A percentile compares a stretch with the other conserved stretches of the same genome.
phyloP scores from a whole-genome alignment of 1,140 invertebrate species.

The Varroa destructor region DNA sequence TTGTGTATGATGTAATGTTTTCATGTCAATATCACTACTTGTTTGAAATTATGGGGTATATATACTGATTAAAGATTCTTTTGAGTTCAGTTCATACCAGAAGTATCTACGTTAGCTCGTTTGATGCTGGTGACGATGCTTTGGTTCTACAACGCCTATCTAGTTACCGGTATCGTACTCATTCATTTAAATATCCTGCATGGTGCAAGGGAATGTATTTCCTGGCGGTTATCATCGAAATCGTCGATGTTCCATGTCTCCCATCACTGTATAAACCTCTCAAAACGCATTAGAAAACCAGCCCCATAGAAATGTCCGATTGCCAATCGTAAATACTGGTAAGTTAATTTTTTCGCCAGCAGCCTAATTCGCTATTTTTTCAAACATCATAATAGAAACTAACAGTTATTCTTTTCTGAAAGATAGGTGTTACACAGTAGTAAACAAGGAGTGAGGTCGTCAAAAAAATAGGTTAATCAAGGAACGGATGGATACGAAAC shows the following conservation, averaged over 20 bases:
- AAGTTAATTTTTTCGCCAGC: conserved; percentile 13
- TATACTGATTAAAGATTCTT: no score
- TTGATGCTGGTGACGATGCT: conserved; percentile 18
- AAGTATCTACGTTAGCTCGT: no score
- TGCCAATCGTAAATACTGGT: neutral
- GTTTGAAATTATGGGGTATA: no score
- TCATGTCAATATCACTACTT: no score
- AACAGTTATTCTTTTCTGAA: no score
- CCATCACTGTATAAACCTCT: neutral
- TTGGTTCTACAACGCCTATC: conserved; percentile 36
- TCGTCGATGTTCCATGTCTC: conserved; percentile 45
- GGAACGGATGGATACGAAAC: no score
- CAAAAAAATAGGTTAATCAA: no score
- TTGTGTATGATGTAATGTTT: no score
- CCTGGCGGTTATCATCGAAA: conserved; percentile 51
- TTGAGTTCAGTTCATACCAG: no score
- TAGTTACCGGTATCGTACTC: conserved; percentile 35
- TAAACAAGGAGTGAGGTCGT: no score
- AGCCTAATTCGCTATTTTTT: neutral
- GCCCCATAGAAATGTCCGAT: neutral
- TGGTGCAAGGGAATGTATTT: conserved; percentile 60
- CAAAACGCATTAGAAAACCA: conserved; percentile 8
- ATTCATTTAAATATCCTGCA: conserved; percentile 34
- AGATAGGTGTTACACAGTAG: no score
- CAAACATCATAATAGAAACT: no score